Percentiles rank a stretch among this genome's conserved stretches.
phyloP scores from a whole-genome alignment of 2,113 vertebrate genomes.

The Toxotes chatareus region DNA sequence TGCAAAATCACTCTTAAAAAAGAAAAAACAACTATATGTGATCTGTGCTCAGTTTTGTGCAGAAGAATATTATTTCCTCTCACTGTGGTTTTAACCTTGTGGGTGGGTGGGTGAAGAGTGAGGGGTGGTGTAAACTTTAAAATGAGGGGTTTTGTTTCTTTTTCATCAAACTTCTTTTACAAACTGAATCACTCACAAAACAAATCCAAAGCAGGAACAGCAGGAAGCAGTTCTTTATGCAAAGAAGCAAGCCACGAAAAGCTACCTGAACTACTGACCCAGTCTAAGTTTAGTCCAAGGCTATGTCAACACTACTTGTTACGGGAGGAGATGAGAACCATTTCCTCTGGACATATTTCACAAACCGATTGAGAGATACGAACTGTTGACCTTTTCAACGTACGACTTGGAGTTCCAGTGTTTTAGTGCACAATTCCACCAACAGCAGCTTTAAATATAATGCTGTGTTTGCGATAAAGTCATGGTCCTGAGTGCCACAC shows the following conservation, averaged over 20 bases:
- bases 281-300: not conserved
- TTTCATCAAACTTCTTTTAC: not conserved
- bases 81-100: not conserved
- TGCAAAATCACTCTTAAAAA: slow-evolving; percentile 38
- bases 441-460: not conserved
- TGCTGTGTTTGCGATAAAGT: not conserved
- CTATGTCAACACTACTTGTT: not conserved
- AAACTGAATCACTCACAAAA: not conserved
- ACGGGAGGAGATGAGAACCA: not conserved
- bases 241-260: not conserved
- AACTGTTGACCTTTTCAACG: not conserved
- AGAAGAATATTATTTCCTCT: not conserved
- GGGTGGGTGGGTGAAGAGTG: too few relatives aligned
- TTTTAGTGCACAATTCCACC: not conserved
- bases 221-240: not conserved
- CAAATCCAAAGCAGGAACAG: not conserved
- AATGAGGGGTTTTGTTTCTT: not conserved
- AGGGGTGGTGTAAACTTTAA: not conserved
- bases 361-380: not conserved
- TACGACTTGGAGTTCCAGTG: not conserved
- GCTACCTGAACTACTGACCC: slow-evolving; percentile 2
- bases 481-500: not conserved
- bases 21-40: not conserved
- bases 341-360: slow-evolving; percentile 14
- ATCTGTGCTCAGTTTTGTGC: not conserved